Base-by-base conservation (phyloP, 1,140 invertebrate genomes). In the Chrysopa pallens region DNA sequence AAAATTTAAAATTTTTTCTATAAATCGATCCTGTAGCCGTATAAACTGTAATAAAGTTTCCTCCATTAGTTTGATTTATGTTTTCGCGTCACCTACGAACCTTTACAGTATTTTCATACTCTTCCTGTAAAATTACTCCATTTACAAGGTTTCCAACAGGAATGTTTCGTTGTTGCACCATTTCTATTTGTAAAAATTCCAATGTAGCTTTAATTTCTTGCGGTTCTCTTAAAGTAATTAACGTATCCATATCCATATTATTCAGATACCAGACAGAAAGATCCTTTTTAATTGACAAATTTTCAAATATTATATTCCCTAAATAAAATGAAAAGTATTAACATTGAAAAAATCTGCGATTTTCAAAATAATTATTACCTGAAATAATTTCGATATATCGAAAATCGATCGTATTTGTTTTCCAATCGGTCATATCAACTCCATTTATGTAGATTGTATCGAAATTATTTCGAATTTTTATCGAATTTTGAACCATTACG, bases 91-190 rank as follows among this genome's bases (percentile, higher is more conserved):
- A n/a, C n/a, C 29, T 15, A 39, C 42, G 48, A 48, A 58, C 55
- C 54, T 55, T 33, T 14, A 57, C 29, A 2, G 55, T 54, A 38
- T 54, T 57, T 13, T 36, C 36, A 40, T 40, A 49, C 43, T 55
- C 54, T 15, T 48, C 38, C 11, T 14, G 15, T 31, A 61, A 48
- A 42, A 54, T 46, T 8, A 46, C 41, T 33, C 48, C 48, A 46
- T 59, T 59, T 1, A 59, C 52, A 4, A 42, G 38, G 42, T 51
- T 48, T 8, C 41, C 43, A 36, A 60, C 56, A 28, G 15, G 6
- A 6, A 56, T 45, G 46, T 55, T 44, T 38, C 52, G 46, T 8
- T 12, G 33, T 13, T 29, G 37, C 27, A 14, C 51, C 6, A 36
- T 45, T 38, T 13, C 44, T 12, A 40, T 45, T 39, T 6, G 12